Conservation (phyloP, 2,888 invertebrate species). For the Diplolepis rosae region DNA sequence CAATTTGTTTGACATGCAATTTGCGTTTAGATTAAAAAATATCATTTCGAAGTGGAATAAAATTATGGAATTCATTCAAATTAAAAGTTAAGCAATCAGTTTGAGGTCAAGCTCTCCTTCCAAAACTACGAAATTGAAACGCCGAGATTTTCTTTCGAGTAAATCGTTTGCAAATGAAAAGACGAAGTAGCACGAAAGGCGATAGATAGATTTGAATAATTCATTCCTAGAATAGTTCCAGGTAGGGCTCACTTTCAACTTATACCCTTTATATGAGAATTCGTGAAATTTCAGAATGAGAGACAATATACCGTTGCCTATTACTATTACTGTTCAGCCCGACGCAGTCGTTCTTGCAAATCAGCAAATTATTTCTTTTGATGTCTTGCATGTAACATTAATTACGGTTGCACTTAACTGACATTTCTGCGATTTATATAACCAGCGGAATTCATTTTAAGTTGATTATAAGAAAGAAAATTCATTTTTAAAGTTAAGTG, state of each 20-base stretch:
- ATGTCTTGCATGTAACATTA: conserved; percentile 23
- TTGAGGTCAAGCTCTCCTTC: neutral
- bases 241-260: conserved; percentile 1
- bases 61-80: conserved; percentile 12
- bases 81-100: neutral
- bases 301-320: conserved; percentile 15
- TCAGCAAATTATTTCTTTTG: conserved; percentile 24
- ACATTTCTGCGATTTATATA: neutral
- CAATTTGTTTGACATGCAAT: conserved; percentile 13
- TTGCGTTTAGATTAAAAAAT: neutral
- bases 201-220: conserved; percentile 23
- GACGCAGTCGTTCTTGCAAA: neutral
- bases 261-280: neutral
- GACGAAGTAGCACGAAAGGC: conserved; percentile 20
- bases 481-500: too few relatives aligned
- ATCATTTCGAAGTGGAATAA: neutral
- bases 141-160: conserved; percentile 11
- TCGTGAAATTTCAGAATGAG: conserved; percentile 12
- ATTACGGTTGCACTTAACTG: neutral
- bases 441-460: neutral
- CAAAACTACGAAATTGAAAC: conserved; percentile 21
- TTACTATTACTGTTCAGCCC: conserved; percentile 16
- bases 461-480: neutral
- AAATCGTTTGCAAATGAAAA: conserved; percentile 20
- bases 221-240: neutral